Evolutionary conservation across 2,113 vertebrate genomes (phyloP).

Genomic region (Lycocorax pyrrhopterus): DNA sequence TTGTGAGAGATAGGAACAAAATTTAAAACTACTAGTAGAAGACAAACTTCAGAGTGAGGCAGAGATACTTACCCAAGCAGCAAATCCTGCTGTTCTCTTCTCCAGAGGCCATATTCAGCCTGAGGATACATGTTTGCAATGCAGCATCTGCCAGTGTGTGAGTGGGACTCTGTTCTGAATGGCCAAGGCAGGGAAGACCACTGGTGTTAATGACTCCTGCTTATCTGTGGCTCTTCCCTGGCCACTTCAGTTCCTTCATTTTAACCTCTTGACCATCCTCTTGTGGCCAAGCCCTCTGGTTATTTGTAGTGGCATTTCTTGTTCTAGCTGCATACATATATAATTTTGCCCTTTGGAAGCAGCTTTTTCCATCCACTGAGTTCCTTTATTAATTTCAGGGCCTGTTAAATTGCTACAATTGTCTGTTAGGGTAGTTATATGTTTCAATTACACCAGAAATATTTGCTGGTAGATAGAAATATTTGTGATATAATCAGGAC

Average conservation of each 20-base stretch:
- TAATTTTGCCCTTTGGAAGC: not conserved
- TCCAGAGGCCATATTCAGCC: not conserved
- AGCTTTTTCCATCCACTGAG: not conserved
- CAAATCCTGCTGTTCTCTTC: not conserved
- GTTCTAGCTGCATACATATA: not conserved
- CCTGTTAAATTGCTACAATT: not conserved
- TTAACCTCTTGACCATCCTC: not conserved
- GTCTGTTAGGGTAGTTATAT: not conserved
- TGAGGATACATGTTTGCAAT: not conserved
- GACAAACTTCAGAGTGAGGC: not conserved
- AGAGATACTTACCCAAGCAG: not conserved
- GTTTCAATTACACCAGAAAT: constrained; percentile 7
- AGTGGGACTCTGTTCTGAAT: not conserved
- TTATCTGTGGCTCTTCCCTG: not conserved
- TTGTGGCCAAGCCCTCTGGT: not conserved
- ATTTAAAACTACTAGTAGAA: not conserved
- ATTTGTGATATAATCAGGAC: not conserved
- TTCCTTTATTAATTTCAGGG: not conserved
- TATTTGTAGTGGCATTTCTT: not conserved
- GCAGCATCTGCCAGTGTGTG: not conserved
- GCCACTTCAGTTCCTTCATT: not conserved
- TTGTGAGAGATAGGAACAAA: not conserved
- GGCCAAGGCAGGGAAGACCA: not conserved
- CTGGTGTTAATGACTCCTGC: not conserved
- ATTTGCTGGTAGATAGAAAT: constrained; percentile 20